Conservation (phyloP, 2,113 vertebrate genomes). For the Coryphaenoides rupestris region DNA sequence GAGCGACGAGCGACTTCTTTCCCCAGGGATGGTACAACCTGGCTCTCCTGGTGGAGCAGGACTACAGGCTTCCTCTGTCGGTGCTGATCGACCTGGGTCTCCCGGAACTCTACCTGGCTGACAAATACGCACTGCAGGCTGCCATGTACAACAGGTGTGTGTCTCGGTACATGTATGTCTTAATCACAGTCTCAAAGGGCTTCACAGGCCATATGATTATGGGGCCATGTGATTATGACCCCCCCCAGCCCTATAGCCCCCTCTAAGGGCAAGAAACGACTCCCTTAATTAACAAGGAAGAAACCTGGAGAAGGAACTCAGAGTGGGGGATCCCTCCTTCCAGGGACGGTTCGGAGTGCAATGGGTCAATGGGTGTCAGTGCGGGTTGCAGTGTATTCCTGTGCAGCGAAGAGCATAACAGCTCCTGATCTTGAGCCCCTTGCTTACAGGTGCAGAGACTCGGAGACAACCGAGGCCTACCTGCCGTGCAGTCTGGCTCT, state of each 20-base stretch:
- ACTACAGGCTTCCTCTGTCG: constrained; percentile 55
- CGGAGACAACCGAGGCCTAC: constrained; percentile 63
- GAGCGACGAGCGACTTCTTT: constrained; percentile 6
- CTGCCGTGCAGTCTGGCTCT: constrained; percentile 77
- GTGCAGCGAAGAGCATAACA: background rate
- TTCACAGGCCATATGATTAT: too few relatives aligned
- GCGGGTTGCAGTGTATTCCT: background rate
- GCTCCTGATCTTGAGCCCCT: background rate
- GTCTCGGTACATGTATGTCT: too few relatives aligned
- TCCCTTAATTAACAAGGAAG: too few relatives aligned
- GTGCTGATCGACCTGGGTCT: constrained; percentile 64
- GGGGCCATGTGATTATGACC: too few relatives aligned
- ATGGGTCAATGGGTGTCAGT: too few relatives aligned
- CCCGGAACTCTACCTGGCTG: constrained; percentile 51
- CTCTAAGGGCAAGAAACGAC: too few relatives aligned
- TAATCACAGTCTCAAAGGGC: too few relatives aligned
- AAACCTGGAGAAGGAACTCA: too few relatives aligned
- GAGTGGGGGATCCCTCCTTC: too few relatives aligned
- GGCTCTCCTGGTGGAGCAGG: constrained; percentile 70
- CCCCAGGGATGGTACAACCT: constrained; percentile 77
- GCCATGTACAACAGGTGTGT: constrained; percentile 67
- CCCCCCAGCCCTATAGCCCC: too few relatives aligned
- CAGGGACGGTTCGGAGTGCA: too few relatives aligned
- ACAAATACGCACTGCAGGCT: constrained; percentile 52
- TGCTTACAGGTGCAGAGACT: constrained; percentile 70